Conservation (phyloP, 1,140 invertebrate species). For the Nephila pilipes region DNA sequence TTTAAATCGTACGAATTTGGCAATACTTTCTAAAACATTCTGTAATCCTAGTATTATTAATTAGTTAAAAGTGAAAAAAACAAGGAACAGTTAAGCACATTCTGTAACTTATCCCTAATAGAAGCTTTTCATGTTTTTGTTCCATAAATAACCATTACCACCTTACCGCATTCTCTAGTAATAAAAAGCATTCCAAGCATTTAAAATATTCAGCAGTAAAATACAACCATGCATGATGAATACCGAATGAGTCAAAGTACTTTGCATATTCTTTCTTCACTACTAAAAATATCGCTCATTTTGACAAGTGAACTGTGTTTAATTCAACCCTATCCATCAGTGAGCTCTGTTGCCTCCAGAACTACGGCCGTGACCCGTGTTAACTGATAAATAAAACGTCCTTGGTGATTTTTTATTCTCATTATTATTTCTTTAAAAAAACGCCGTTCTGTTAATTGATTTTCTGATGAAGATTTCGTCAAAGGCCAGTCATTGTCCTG, state of each 20-base stretch:
- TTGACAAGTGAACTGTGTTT: neutral
- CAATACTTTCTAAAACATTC: too few species aligned
- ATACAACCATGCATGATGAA: neutral
- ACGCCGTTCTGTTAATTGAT: neutral
- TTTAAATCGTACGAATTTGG: too few species aligned
- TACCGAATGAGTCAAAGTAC: neutral
- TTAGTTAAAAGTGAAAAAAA: too few species aligned
- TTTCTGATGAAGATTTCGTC: neutral
- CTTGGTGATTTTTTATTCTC: neutral
- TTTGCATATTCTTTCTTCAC: neutral
- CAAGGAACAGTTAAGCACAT: too few species aligned
- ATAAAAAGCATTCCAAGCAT: too few species aligned
- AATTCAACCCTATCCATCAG: neutral
- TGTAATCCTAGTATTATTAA: too few species aligned
- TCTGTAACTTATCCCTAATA: too few species aligned
- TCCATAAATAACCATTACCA: too few species aligned
- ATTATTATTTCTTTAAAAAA: neutral
- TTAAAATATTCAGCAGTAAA: neutral
- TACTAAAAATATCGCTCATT: neutral
- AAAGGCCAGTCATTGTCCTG: slow-evolving; percentile 18
- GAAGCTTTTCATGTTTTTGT: too few species aligned
- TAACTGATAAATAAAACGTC: neutral
- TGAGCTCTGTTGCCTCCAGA: neutral
- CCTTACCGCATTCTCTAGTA: too few species aligned
- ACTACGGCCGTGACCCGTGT: neutral